A percentile compares a stretch with the other conserved stretches of the same genome.
Conservation (phyloP, 2,888 invertebrate species). For the Mongoloraphidia duomilia region DNA sequence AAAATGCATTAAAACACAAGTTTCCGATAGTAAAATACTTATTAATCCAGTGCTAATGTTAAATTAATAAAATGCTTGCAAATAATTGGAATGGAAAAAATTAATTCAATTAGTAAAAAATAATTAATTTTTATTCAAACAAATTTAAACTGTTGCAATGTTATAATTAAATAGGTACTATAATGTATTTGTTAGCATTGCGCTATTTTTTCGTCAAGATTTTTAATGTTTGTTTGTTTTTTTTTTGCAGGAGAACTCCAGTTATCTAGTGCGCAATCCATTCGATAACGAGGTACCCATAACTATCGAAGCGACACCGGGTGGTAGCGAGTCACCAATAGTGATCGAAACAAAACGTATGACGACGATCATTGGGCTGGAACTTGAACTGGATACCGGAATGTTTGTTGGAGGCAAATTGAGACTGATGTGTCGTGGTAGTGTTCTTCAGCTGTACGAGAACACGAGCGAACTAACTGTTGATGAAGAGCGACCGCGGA, state of each 20-base stretch:
- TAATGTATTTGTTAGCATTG: too few species aligned
- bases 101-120: too few species aligned
- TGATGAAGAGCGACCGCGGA: slow-evolving; percentile 60
- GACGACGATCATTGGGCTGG: slow-evolving; percentile 28
- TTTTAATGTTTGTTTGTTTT: slow-evolving; percentile 6
- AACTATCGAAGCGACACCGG: not conserved
- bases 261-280: slow-evolving; percentile 14
- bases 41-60: too few species aligned
- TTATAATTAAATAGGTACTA: too few species aligned
- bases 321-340: not conserved
- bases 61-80: too few species aligned
- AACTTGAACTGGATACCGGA: slow-evolving; percentile 45
- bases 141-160: too few species aligned
- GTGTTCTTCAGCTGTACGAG: slow-evolving; percentile 51
- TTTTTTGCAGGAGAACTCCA: slow-evolving; percentile 22
- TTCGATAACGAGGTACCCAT: slow-evolving; percentile 8
- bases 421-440: slow-evolving; percentile 49
- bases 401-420: slow-evolving; percentile 50
- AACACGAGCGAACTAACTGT: slow-evolving; percentile 45
- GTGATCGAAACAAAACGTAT: slow-evolving; percentile 12
- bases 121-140: too few species aligned
- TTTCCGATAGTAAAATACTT: too few species aligned
- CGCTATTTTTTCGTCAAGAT: too few species aligned
- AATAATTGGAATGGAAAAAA: too few species aligned
- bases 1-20: too few species aligned